Percentiles rank a stretch among this genome's conserved stretches.
Conservation (phyloP, 1,140 invertebrate species). For the Myzus persicae region DNA sequence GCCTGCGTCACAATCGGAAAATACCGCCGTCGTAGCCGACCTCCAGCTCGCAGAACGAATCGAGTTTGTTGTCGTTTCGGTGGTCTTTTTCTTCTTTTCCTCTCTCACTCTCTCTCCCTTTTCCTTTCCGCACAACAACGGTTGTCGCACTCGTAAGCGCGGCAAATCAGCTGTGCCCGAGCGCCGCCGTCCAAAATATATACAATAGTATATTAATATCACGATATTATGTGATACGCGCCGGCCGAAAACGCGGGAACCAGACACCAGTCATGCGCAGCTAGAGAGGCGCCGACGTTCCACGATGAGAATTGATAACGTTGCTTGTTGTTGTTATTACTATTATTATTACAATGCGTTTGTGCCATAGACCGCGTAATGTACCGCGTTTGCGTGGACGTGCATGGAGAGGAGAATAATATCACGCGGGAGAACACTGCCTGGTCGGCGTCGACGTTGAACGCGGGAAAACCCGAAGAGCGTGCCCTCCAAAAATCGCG, state of each 20-base stretch:
- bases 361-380: background rate
- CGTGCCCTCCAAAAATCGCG: background rate
- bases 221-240: constrained; percentile 13
- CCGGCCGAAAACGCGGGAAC: constrained; percentile 8
- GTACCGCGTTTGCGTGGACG: constrained; percentile 8
- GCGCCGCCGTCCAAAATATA: background rate
- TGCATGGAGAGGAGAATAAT: constrained; percentile 13
- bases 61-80: constrained; percentile 15
- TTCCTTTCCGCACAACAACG: background rate
- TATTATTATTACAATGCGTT: constrained; percentile 2
- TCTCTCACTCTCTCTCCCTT: background rate
- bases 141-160: background rate
- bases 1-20: constrained; percentile 52
- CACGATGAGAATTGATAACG: background rate
- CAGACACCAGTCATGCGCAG: background rate
- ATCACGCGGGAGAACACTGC: background rate
- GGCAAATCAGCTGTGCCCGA: constrained; percentile 31
- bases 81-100: background rate
- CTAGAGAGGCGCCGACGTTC: background rate
- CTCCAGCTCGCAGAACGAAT: constrained; percentile 3
- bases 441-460: background rate
- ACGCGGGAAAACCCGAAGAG: background rate
- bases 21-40: constrained; percentile 32
- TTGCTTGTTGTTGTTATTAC: background rate
- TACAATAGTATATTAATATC: background rate